Conservation (phyloP, 2,888 invertebrate genomes). For the Calameuta pallipes region DNA sequence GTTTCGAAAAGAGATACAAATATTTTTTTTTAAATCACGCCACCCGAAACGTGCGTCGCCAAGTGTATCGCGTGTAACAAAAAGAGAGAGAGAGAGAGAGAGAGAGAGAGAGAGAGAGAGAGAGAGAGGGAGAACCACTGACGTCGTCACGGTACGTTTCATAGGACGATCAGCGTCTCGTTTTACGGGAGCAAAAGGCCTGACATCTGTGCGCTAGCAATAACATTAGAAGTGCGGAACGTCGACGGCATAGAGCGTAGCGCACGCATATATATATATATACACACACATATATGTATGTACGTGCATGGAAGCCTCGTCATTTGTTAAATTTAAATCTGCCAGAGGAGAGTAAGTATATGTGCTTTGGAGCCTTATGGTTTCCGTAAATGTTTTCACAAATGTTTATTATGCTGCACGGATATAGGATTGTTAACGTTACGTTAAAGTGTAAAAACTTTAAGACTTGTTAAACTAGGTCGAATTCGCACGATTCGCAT, state of each 20-base stretch:
- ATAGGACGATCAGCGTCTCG: not conserved
- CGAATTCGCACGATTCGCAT: not conserved
- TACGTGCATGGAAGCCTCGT: not conserved
- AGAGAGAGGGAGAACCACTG: conserved; percentile 15
- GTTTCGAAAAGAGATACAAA: not conserved
- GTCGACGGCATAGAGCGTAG: not conserved
- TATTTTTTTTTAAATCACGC: not conserved
- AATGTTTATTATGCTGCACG: not conserved
- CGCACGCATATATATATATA: too few species aligned
- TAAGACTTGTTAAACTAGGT: not conserved
- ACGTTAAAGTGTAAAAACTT: not conserved
- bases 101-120: conserved; percentile 14
- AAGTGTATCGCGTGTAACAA: not conserved
- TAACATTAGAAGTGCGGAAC: not conserved
- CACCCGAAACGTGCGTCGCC: not conserved
- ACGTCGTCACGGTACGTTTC: not conserved
- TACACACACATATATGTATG: not conserved
- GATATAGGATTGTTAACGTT: not conserved
- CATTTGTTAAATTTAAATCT: conserved; percentile 8
- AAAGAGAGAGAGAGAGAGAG: conserved; percentile 19
- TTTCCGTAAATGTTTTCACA: not conserved
- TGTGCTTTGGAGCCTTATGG: not conserved
- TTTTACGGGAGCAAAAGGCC: not conserved
- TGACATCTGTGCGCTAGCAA: not conserved
- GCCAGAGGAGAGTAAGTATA: not conserved